These are phyloP conservation scores for Crotophaga sulcirostris DNA, from an alignment of 2,113 vertebrate genomes.

Conservation along the genomic window DNA sequence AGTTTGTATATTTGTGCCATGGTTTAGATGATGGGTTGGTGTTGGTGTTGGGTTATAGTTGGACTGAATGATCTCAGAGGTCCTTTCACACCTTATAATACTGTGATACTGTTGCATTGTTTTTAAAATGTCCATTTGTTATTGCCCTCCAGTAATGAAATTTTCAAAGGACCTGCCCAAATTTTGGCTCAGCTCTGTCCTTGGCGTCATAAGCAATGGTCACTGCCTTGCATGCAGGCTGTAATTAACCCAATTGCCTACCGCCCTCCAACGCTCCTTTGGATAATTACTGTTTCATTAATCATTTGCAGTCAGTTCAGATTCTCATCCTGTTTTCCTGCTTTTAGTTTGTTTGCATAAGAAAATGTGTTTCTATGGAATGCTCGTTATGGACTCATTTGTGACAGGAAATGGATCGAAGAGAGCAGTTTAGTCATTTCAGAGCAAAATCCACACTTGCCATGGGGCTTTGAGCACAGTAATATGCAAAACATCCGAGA, in stretches of 20 bases:
- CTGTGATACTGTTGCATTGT: too few species aligned
- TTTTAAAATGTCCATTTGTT: not conserved
- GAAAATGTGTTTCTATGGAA: not conserved
- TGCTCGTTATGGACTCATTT: not conserved
- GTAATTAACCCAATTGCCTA: not conserved
- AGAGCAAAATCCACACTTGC: not conserved
- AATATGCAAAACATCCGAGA: not conserved
- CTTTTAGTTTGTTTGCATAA: not conserved
- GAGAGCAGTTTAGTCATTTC: not conserved
- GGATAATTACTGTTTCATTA: not conserved
- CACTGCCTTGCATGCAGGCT: not conserved
- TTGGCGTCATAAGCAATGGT: not conserved
- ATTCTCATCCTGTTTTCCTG: not conserved
- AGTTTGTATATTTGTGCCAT: too few species aligned
- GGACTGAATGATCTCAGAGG: too few species aligned
- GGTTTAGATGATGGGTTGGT: too few species aligned
- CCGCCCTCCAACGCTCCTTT: not conserved
- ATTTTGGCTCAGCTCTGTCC: not conserved
- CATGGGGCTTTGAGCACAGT: not conserved
- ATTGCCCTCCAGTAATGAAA: not conserved
- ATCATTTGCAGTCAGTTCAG: not conserved
- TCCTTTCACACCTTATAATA: too few species aligned
- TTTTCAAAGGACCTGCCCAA: not conserved
- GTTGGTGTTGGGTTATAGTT: too few species aligned
- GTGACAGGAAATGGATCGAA: not conserved